These are phyloP conservation scores for Cosmorhoe ocellata DNA, from an alignment of 2,888 invertebrate species.

Conservation along the genomic window DNA sequence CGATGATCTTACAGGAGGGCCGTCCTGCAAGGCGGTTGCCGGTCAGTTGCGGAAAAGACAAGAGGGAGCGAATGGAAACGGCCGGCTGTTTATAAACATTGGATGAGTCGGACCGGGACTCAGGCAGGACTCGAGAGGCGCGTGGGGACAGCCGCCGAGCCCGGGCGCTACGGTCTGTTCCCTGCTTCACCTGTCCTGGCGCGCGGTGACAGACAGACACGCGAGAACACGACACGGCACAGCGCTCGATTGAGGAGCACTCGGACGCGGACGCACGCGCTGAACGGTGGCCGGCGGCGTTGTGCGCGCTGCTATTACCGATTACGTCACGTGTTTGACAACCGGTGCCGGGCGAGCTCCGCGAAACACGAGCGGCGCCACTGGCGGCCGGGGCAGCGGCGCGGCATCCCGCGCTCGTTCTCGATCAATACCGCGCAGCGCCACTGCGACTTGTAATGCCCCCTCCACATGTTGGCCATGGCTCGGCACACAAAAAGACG, in stretches of 20 bases:
- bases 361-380: conserved; percentile 17
- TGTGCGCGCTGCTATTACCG: conserved; percentile 38
- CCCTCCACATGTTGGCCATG: background rate
- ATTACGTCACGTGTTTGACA: conserved; percentile 34
- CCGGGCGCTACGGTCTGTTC: conserved; percentile 58
- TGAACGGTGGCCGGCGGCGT: conserved; percentile 62
- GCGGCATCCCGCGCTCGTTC: conserved; percentile 56
- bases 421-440: conserved; percentile 47
- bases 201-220: conserved; percentile 49
- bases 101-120: conserved; percentile 52
- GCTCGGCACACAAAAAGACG: no score
- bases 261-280: conserved; percentile 61
- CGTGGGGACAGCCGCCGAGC: conserved; percentile 43
- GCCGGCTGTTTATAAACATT: conserved; percentile 81
- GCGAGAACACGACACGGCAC: conserved; percentile 37
- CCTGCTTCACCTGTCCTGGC: conserved; percentile 63
- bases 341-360: conserved; percentile 19
- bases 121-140: conserved; percentile 4
- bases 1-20: conserved; percentile 42
- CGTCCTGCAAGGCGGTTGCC: conserved; percentile 54
- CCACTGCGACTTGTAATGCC: conserved; percentile 11
- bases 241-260: conserved; percentile 43
- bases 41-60: conserved; percentile 63
- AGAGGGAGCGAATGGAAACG: conserved; percentile 63
- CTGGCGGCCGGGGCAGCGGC: conserved; percentile 34